These are phyloP conservation scores for Nipponacmea schrenckii DNA, from an alignment of 2,888 invertebrate species.

Conservation along the genomic window DNA sequence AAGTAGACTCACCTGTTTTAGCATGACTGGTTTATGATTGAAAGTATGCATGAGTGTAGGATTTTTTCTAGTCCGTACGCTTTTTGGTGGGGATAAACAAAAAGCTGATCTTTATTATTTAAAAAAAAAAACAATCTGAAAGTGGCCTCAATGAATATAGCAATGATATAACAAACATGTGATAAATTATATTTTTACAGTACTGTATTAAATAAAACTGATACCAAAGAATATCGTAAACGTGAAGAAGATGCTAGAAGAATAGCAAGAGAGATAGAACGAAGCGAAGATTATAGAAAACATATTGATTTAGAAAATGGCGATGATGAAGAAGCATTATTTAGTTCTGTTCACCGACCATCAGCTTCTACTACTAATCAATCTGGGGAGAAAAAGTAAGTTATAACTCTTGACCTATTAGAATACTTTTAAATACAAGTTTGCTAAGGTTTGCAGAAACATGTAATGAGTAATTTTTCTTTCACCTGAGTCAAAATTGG, in stretches of 20 bases:
- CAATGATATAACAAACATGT: too few relatives aligned
- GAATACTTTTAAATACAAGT: too few relatives aligned
- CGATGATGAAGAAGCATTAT: constrained; percentile 78
- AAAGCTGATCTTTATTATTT: too few relatives aligned
- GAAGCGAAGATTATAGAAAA: constrained; percentile 82
- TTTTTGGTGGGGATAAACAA: too few relatives aligned
- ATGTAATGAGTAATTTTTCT: too few relatives aligned
- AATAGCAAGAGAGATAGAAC: constrained; percentile 93
- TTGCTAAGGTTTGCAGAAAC: too few relatives aligned
- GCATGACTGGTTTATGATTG: too few relatives aligned
- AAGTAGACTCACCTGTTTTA: constrained; percentile 29
- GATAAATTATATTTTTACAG: constrained; percentile 43
- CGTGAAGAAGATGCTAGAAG: constrained; percentile 87
- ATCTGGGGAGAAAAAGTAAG: constrained; percentile 1
- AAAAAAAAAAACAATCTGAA: too few relatives aligned
- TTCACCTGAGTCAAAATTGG: too few relatives aligned
- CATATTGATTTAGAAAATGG: constrained; percentile 86
- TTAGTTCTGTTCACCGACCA: constrained; percentile 82
- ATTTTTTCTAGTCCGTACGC: too few relatives aligned
- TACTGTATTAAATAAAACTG: constrained; percentile 83
- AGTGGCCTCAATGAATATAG: too few relatives aligned
- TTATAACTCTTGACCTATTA: neutral
- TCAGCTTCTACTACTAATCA: constrained; percentile 23
- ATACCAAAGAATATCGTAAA: constrained; percentile 87
- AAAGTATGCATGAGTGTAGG: too few relatives aligned